phyloP scores from a whole-genome alignment of 2,888 invertebrate genomes.

The Drosophila barbarae region DNA sequence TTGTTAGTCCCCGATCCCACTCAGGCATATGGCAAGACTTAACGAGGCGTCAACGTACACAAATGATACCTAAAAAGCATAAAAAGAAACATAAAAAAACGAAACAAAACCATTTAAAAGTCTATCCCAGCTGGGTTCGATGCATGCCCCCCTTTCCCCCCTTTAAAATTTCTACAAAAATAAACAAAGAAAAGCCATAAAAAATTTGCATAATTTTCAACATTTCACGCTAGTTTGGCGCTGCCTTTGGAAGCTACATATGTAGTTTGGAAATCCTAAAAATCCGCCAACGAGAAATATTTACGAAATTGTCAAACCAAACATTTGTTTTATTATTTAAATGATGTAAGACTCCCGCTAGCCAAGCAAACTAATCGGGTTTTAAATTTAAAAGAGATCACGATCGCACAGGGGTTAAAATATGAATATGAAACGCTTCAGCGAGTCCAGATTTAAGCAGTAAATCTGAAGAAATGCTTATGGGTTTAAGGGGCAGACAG shows the following conservation, averaged over 20 bases:
- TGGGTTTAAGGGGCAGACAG: slow-evolving; percentile 47
- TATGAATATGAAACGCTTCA: slow-evolving; percentile 51
- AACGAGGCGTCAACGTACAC: slow-evolving; percentile 55
- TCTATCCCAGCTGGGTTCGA: slow-evolving; percentile 22
- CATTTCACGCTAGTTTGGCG: slow-evolving; percentile 46
- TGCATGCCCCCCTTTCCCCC: slow-evolving; percentile 9
- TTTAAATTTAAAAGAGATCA: slow-evolving; percentile 44
- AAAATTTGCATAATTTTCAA: slow-evolving; percentile 65
- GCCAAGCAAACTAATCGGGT: slow-evolving; percentile 55
- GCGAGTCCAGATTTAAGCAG: slow-evolving; percentile 19
- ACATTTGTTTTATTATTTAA: slow-evolving; percentile 54
- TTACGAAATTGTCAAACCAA: slow-evolving; percentile 67
- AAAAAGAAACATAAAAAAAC: slow-evolving; percentile 13
- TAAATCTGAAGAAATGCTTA: slow-evolving; percentile 58
- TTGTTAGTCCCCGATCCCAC: slow-evolving; percentile 13
- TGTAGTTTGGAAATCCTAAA: slow-evolving; percentile 39
- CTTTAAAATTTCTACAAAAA: slow-evolving; percentile 38
- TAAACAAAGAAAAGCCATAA: slow-evolving; percentile 62
- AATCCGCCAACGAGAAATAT: slow-evolving; percentile 65
- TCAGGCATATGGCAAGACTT: slow-evolving; percentile 35
- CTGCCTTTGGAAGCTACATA: slow-evolving; percentile 12
- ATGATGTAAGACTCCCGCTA: slow-evolving; percentile 55
- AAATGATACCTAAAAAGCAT: slow-evolving; percentile 42
- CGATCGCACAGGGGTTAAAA: slow-evolving; percentile 17
- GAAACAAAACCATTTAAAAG: slow-evolving; percentile 25